Evolutionary conservation across 1,140 invertebrate species (phyloP).

Genomic region (Panulirus ornatus): DNA sequence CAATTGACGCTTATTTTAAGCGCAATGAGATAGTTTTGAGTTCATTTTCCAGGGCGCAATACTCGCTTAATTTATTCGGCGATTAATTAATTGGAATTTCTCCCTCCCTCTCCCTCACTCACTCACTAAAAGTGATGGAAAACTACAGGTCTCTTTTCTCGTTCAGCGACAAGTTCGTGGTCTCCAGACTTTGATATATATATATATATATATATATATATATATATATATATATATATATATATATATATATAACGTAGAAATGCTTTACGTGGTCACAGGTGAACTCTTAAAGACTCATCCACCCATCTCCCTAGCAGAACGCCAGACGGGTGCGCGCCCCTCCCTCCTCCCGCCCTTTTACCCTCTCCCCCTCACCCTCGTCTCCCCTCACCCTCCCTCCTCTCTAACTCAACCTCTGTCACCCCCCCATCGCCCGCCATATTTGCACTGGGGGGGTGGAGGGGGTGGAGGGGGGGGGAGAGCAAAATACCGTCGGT

Average conservation of each 20-base stretch:
- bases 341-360: neutral
- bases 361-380: neutral
- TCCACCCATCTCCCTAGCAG: too few relatives aligned
- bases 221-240: slow-evolving; percentile 5
- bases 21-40: slow-evolving; percentile 22
- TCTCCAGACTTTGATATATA: neutral
- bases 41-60: slow-evolving; percentile 28
- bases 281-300: too few relatives aligned
- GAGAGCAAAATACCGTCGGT: too few relatives aligned
- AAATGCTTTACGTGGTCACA: neutral
- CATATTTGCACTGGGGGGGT: too few relatives aligned
- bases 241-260: neutral
- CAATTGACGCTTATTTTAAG: slow-evolving; percentile 39
- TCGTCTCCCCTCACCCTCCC: neutral
- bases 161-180: too few relatives aligned
- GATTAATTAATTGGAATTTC: slow-evolving; percentile 36
- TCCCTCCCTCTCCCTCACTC: too few relatives aligned
- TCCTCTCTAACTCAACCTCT: neutral
- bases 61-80: slow-evolving; percentile 2
- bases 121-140: neutral
- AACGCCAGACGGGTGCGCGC: too few relatives aligned
- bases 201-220: neutral
- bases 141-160: too few relatives aligned
- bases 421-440: too few relatives aligned
- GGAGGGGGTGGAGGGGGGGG: too few relatives aligned